Conservation (phyloP, 2,797 vertebrate species). For the Siniperca undulata region DNA sequence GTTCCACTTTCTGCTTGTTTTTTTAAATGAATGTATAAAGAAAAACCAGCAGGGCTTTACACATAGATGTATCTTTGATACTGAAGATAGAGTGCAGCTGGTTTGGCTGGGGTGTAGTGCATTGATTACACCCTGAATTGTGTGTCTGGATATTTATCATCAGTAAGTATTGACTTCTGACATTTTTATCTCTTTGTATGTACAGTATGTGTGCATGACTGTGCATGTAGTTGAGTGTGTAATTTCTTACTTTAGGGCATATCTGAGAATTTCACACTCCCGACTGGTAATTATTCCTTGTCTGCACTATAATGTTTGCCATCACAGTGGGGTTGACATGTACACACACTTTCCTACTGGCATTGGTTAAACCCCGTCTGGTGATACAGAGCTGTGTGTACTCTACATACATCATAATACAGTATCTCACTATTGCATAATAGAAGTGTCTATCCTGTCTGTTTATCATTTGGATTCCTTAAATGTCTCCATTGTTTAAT, state of each 20-base stretch:
- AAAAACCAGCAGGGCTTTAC: constrained; percentile 42
- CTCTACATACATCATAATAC: constrained; percentile 49
- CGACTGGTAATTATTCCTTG: constrained; percentile 36
- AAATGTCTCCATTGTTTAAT: constrained; percentile 67
- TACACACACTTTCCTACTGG: constrained; percentile 55
- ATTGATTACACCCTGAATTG: constrained; percentile 43
- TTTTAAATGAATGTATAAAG: constrained; percentile 39
- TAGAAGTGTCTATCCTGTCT: constrained; percentile 37
- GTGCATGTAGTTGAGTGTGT: constrained; percentile 25
- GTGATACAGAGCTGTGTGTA: constrained; percentile 57
- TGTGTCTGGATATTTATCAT: constrained; percentile 49
- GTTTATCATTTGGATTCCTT: constrained; percentile 67
- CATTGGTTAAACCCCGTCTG: constrained; percentile 47
- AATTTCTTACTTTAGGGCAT: constrained; percentile 14
- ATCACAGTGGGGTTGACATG: constrained; percentile 68
- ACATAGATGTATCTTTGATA: constrained; percentile 46
- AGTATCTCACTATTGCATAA: constrained; percentile 39
- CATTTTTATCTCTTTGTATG: constrained; percentile 30
- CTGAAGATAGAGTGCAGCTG: constrained; percentile 25
- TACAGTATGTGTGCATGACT: constrained; percentile 1
- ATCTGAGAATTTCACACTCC: constrained; percentile 26
- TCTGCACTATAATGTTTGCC: constrained; percentile 40
- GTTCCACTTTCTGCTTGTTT: constrained; percentile 66
- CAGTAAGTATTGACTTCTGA: constrained; percentile 64
- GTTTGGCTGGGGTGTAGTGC: constrained; percentile 28